Evolutionary conservation across 2,888 invertebrate species (phyloP).

Genomic region (Agriotes lineatus): DNA sequence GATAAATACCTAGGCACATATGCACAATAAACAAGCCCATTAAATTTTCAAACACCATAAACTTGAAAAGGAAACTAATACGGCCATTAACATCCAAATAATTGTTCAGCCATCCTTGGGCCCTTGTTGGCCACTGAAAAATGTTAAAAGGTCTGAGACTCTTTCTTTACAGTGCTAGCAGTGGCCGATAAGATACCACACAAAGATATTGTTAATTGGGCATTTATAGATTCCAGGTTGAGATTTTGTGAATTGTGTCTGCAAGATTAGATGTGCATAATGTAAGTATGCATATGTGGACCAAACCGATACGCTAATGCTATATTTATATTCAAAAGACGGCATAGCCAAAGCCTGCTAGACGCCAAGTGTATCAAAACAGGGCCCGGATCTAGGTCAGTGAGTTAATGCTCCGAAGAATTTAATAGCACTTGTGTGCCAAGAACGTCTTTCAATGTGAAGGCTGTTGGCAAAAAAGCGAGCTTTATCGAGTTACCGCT

Average conservation of each 20-base stretch:
- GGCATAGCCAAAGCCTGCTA: no score
- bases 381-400: neutral
- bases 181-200: no score
- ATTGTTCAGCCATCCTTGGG: slow-evolving; percentile 1
- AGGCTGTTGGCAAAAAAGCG: slow-evolving; percentile 19
- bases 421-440: slow-evolving; percentile 16
- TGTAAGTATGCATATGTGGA: no score
- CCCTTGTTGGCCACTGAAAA: neutral
- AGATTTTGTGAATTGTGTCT: no score
- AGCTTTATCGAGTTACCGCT: slow-evolving; percentile 31
- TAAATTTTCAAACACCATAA: slow-evolving; percentile 44
- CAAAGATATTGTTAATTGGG: no score
- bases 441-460: neutral
- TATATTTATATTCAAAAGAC: no score
- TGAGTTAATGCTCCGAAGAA: neutral
- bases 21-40: slow-evolving; percentile 45
- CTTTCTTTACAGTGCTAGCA: no score
- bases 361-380: no score
- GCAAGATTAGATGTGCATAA: no score
- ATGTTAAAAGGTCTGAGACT: no score
- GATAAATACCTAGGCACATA: slow-evolving; percentile 45
- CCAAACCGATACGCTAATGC: no score
- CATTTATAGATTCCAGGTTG: no score
- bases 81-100: slow-evolving; percentile 25
- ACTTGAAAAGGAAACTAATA: slow-evolving; percentile 34